Conservation (phyloP, 2,888 invertebrate species). For the Sussaba pulchella region DNA sequence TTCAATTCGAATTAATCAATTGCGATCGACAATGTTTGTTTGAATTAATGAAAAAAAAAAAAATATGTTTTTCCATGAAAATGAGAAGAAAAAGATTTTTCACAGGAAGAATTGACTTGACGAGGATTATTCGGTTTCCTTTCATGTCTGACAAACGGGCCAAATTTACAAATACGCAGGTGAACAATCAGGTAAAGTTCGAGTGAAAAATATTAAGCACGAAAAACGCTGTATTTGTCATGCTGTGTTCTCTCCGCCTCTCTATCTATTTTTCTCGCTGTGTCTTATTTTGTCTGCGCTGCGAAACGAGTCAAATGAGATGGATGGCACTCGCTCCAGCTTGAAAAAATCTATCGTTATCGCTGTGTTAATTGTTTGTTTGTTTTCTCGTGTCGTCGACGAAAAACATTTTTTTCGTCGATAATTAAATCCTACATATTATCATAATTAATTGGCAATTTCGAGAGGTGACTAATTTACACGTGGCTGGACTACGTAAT, state of each 20-base stretch:
- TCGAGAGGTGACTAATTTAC: background rate
- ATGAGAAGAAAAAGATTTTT: conserved; percentile 2
- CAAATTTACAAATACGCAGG: conserved; percentile 44
- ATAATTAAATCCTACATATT: conserved; percentile 51
- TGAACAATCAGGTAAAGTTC: conserved; percentile 65
- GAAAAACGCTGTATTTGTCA: conserved; percentile 31
- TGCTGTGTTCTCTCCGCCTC: conserved; percentile 7
- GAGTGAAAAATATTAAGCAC: conserved; percentile 50
- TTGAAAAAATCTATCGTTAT: background rate
- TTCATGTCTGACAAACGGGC: conserved; percentile 60
- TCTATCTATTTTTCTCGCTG: background rate
- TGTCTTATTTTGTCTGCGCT: background rate
- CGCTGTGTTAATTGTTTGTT: background rate
- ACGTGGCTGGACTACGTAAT: conserved; percentile 35
- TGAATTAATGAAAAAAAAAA: background rate
- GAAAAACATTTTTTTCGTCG: background rate
- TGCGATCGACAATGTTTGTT: background rate
- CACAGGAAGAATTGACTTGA: conserved; percentile 18
- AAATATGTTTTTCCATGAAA: conserved; percentile 5
- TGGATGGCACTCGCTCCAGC: background rate
- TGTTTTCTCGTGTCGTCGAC: conserved; percentile 18
- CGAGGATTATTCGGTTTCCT: conserved; percentile 50
- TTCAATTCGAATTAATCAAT: background rate
- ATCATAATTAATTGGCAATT: conserved; percentile 29
- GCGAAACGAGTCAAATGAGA: background rate